Evolutionary conservation across 1,140 invertebrate species (phyloP), one percentile per base, ranked within the genome.

Genomic region (Drosophila navojoa): DNA sequence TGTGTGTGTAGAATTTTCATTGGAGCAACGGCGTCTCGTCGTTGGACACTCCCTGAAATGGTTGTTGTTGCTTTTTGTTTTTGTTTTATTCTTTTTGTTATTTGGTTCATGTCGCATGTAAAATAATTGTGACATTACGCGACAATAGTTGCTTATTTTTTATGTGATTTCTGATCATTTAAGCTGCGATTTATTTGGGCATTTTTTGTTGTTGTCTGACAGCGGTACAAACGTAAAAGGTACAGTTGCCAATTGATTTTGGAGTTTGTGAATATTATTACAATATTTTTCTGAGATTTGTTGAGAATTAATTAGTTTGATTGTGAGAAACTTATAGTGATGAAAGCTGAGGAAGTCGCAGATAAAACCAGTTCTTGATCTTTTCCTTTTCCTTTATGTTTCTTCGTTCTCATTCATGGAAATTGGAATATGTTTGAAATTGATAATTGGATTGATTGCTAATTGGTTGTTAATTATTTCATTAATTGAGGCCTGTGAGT

Each of bases 71-170:
- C 3, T 29, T 47, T 66, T 70, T 71, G 66, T 49, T 73, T 60
- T 74, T 74, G 42, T 16, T 44, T 15, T 44, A n/a, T 5, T n/a
- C 53, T 75, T 64, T 74, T 67, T 72, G 47, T 61, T 50, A 86
- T 82, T 86, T 75, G 79, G 58, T 79, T 75, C 81, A 86, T 86
- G 82, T 82, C 50, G 71, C 50, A 63, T 77, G 70, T 68, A 59
- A 66, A 77, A 77, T 77, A 64, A 76, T 64, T 87, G 76, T 78
- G 75, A 81, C 81, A 86, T 57, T 59, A 76, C 54, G 50, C 29
- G 55, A 69, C 75, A 67, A 71, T 70, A 57, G 67, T 76, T 60
- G 44, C 47, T 68, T 64, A 32, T 27, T 55, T 54, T 45, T 67
- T 40, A 53, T 59, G 50, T 60, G 55, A 59, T 59, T 62, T 67